Evolutionary conservation across 2,888 invertebrate species (phyloP).

Genomic region (Zelleria hepariella): DNA sequence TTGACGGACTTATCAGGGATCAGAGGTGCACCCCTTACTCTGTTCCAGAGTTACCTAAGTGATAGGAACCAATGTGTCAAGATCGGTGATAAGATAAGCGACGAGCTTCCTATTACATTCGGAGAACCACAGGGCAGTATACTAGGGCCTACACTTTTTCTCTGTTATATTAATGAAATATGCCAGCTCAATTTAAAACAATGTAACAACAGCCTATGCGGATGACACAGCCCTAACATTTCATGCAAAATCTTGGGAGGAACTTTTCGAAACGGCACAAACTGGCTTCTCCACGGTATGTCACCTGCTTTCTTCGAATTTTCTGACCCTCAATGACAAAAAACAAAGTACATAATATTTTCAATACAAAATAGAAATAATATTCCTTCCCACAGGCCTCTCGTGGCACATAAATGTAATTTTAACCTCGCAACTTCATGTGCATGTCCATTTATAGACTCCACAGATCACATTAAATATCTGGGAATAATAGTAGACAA

Average conservation of each 20-base stretch:
- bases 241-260: too few relatives aligned
- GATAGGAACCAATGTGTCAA: neutral
- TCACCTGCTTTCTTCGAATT: neutral
- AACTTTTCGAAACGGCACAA: neutral
- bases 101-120: neutral
- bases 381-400: neutral
- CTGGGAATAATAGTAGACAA: too few relatives aligned
- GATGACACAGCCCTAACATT: too few relatives aligned
- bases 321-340: neutral
- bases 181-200: neutral
- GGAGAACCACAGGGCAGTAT: constrained; percentile 5
- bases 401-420: too few relatives aligned
- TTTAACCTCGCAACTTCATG: too few relatives aligned
- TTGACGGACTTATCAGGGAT: too few relatives aligned
- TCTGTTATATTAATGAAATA: constrained; percentile 1
- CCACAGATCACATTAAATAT: too few relatives aligned
- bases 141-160: neutral
- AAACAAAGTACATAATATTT: neutral
- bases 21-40: neutral
- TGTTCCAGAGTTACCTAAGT: neutral
- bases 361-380: too few relatives aligned
- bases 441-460: neutral
- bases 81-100: neutral
- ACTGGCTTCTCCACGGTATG: neutral
- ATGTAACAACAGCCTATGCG: neutral